Percentiles rank a stretch among this genome's conserved stretches.
phyloP scores from a whole-genome alignment of 2,113 vertebrate species.

The Scatophagus argus region DNA sequence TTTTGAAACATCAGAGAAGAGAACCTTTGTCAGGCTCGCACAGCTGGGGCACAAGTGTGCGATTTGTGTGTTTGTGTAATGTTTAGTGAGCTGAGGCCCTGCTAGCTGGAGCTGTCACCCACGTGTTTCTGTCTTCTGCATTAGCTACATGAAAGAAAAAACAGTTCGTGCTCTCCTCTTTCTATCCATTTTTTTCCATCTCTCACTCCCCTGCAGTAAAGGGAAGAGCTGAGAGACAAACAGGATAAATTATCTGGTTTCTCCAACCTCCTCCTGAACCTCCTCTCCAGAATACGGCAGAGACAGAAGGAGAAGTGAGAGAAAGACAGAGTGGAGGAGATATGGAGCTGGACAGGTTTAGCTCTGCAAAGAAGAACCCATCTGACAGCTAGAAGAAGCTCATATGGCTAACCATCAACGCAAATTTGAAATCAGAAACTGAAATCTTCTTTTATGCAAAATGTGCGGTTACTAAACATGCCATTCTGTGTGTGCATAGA shows the following conservation, averaged over 20 bases:
- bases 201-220: constrained; percentile 53
- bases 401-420: constrained; percentile 54
- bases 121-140: constrained; percentile 61
- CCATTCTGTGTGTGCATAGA: not conserved
- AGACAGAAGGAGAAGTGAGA: constrained; percentile 25
- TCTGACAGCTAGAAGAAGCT: constrained; percentile 67
- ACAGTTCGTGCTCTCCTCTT: constrained; percentile 42
- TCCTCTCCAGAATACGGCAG: constrained; percentile 25
- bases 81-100: constrained; percentile 56
- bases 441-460: constrained; percentile 61
- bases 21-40: constrained; percentile 34
- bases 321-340: constrained; percentile 47
- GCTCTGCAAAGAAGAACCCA: constrained; percentile 58
- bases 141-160: constrained; percentile 75
- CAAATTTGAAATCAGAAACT: constrained; percentile 47
- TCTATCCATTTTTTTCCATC: constrained; percentile 47
- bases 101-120: constrained; percentile 70
- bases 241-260: constrained; percentile 70
- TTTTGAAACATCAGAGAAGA: constrained; percentile 22
- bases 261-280: constrained; percentile 31
- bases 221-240: constrained; percentile 68
- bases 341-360: constrained; percentile 65
- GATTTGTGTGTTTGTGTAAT: constrained; percentile 20
- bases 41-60: constrained; percentile 9
- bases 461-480: constrained; percentile 12